Base-by-base conservation (phyloP, 2,888 invertebrate genomes). In the Acleris holmiana region DNA sequence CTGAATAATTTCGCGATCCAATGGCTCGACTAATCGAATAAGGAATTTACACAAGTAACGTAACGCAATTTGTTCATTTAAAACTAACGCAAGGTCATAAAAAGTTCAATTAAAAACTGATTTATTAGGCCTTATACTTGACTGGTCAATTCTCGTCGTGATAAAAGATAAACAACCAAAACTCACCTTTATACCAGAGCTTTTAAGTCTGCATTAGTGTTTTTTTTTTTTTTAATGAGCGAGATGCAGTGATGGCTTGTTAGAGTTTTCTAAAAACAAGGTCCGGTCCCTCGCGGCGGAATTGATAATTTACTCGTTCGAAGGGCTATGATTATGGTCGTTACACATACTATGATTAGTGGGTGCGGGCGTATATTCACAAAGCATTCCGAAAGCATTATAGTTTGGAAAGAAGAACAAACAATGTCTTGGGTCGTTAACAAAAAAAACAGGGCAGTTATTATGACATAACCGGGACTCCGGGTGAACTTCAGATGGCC, bases 271-370 rank as follows among this genome's bases (percentile, higher is more conserved):
- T 83, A 84, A 89, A 91, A 89, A 89, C 84, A 83, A 82, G 82
- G 78, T 78, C 76, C 74, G 78, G 78, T 80, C 87, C 91, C 91
- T 88, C 76, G 83, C 85, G 89, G 91, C 89, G 81, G 89, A 88
- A 91, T 91, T 91, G 92, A 91, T 91, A 92, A 92, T 92, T 91
- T 91, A 89, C 91, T 88, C 80, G 84, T 89, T 87, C 83, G 81
- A 83, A 91, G 88, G 88, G 87, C 89, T 91, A 91, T 92, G 84
- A 92, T 92, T 91, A 92, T 84, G 85, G 80, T 76, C 78, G 84
- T 84, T 84, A 82, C 79, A 80, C 82, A 83, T 81, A 82, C 80
- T 85, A 86, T 91, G 90, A 92, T 92, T 91, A 83, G 83, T 73
- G 85, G 91, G 85, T 90, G 79, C 83, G 79, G 79, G 77, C 79